A percentile compares a stretch with the other conserved stretches of the same genome.
Evolutionary conservation across 2,113 vertebrate species (phyloP).

Genomic region (Platichthys flesus): DNA sequence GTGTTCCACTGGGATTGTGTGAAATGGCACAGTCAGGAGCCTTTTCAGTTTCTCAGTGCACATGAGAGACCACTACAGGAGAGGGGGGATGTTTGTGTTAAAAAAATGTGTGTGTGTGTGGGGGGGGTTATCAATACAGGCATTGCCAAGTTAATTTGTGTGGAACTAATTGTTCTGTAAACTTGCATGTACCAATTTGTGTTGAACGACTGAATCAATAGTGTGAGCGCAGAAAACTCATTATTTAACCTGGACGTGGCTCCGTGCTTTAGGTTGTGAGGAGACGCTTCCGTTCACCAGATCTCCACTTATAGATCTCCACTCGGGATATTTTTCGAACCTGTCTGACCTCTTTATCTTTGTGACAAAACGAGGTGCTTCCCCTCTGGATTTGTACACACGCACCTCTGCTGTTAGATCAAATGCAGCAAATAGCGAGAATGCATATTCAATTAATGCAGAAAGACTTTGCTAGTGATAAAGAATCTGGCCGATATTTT

Average conservation of each 20-base stretch:
- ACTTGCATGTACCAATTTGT: constrained; percentile 3
- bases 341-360: no score
- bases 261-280: neutral
- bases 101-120: neutral
- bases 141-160: neutral
- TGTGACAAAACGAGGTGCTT: no score
- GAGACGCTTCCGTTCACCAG: neutral
- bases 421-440: no score
- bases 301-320: no score
- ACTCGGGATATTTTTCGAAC: neutral
- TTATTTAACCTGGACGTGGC: neutral
- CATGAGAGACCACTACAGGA: no score
- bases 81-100: neutral
- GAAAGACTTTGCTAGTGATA: neutral
- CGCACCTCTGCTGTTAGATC: no score
- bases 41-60: no score
- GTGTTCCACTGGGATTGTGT: constrained; percentile 25
- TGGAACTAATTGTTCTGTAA: neutral
- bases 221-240: neutral
- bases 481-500: neutral
- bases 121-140: neutral
- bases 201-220: constrained; percentile 1
- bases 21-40: neutral
- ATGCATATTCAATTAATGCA: no score
- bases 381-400: no score